phyloP scores from a whole-genome alignment of 2,797 vertebrate species.

The Notolabrus celidotus region DNA sequence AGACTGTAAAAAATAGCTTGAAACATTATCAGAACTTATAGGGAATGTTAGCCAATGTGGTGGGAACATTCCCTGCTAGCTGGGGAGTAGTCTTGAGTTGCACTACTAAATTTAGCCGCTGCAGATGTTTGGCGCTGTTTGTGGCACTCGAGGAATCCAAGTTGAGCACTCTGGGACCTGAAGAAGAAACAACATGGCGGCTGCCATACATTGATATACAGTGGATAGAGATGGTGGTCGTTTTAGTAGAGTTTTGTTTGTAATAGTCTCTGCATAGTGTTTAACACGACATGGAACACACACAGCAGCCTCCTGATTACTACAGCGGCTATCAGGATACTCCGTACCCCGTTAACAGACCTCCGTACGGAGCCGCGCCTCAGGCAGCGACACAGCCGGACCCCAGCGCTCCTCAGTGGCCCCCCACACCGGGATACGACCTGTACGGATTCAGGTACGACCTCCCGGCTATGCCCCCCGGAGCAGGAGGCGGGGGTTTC shows the following conservation, averaged over 20 bases:
- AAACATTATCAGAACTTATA: too few species aligned
- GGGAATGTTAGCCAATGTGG: too few species aligned
- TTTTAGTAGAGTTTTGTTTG: too few species aligned
- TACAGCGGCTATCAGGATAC: conserved; percentile 9
- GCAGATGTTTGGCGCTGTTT: background rate
- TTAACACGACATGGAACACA: conserved; percentile 24
- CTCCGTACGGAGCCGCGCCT: background rate
- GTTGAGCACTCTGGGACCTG: background rate
- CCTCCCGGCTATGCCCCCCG: conserved; percentile 8
- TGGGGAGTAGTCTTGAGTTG: too few species aligned
- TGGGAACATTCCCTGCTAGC: too few species aligned
- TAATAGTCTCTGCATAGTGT: rapidly evolving
- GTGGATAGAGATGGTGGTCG: background rate
- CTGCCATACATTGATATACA: too few species aligned
- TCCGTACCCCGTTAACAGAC: background rate
- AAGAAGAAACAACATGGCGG: conserved; percentile 18
- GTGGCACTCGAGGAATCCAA: background rate
- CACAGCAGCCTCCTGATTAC: background rate
- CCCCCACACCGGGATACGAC: conserved; percentile 14
- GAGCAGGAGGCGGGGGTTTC: conserved; percentile 16
- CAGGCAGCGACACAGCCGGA: background rate
- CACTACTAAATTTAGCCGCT: too few species aligned
- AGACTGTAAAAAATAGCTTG: too few species aligned
- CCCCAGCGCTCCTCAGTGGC: conserved; percentile 5
- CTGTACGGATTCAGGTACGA: conserved; percentile 15